Conservation (phyloP, 2,113 vertebrate species). For the Crotalus horridus region DNA sequence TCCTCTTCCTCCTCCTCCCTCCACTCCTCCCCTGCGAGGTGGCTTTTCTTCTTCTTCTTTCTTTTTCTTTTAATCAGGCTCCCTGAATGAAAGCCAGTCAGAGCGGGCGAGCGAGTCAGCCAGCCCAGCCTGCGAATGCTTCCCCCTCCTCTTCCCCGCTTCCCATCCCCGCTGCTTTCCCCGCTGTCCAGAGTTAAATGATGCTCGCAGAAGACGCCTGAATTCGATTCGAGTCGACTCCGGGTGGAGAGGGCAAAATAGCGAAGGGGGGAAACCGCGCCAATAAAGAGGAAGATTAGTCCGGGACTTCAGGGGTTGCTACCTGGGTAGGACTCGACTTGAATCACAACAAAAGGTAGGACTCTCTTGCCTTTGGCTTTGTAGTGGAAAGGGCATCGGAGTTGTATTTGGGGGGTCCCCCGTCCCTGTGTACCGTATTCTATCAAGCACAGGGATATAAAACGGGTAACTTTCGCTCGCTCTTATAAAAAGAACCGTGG, state of each 20-base stretch:
- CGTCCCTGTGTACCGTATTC: background rate
- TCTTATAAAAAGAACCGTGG: background rate
- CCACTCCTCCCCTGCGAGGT: background rate
- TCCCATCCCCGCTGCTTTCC: conserved; percentile 60
- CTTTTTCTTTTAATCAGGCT: conserved; percentile 48
- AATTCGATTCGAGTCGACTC: conserved; percentile 57
- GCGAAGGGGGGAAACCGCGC: background rate
- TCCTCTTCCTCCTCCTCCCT: conserved; percentile 8
- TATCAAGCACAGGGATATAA: conserved; percentile 26
- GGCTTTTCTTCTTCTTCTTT: conserved; percentile 22
- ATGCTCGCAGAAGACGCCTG: conserved; percentile 69
- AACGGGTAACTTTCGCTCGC: conserved; percentile 51
- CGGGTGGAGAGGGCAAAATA: background rate
- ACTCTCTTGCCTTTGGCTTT: conserved; percentile 37
- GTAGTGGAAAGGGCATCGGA: background rate
- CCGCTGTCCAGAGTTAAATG: conserved; percentile 75
- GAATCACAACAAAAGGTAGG: conserved; percentile 72
- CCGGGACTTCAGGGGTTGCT: conserved; percentile 47
- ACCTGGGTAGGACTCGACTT: conserved; percentile 61
- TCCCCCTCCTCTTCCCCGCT: conserved; percentile 57
- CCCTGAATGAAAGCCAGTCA: conserved; percentile 75
- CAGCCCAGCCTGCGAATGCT: conserved; percentile 40
- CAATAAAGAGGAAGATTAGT: conserved; percentile 23
- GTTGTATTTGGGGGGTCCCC: background rate
- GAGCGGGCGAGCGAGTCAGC: conserved; percentile 48